Conservation (phyloP, 2,797 vertebrate genomes). For the Pseudochirops cupreus region DNA sequence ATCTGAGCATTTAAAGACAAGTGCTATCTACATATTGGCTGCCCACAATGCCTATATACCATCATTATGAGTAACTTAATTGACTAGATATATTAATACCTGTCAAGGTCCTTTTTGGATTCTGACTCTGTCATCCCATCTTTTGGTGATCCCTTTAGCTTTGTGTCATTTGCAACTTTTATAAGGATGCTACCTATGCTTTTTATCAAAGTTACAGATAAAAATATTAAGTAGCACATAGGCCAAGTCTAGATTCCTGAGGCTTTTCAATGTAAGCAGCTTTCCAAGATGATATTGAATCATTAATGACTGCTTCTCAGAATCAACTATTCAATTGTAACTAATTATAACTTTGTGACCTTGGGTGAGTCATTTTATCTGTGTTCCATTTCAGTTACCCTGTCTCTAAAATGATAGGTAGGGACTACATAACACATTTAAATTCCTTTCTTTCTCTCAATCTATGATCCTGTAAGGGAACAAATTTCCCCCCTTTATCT, state of each 20-base stretch:
- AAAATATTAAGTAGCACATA: not conserved
- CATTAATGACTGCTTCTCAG: not conserved
- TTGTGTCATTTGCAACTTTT: not conserved
- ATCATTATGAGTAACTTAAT: not conserved
- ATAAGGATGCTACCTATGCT: not conserved
- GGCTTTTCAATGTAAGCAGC: not conserved
- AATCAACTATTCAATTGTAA: not conserved
- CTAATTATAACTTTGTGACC: not conserved
- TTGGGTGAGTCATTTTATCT: not conserved
- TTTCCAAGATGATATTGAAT: not conserved
- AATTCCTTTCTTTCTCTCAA: not conserved
- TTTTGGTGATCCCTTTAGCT: not conserved
- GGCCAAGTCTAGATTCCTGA: not conserved
- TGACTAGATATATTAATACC: not conserved
- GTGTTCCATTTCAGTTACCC: not conserved
- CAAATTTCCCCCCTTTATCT: not conserved
- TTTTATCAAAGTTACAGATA: not conserved
- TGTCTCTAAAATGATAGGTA: not conserved
- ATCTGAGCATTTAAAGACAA: not conserved
- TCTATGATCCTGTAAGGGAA: not conserved
- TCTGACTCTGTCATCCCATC: not conserved
- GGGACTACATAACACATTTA: not conserved
- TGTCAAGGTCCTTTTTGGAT: not conserved
- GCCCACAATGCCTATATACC: not conserved
- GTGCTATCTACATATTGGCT: not conserved